These are phyloP conservation scores for Dascyllus trimaculatus DNA, from an alignment of 2,113 vertebrate genomes.

Conservation along the genomic window DNA sequence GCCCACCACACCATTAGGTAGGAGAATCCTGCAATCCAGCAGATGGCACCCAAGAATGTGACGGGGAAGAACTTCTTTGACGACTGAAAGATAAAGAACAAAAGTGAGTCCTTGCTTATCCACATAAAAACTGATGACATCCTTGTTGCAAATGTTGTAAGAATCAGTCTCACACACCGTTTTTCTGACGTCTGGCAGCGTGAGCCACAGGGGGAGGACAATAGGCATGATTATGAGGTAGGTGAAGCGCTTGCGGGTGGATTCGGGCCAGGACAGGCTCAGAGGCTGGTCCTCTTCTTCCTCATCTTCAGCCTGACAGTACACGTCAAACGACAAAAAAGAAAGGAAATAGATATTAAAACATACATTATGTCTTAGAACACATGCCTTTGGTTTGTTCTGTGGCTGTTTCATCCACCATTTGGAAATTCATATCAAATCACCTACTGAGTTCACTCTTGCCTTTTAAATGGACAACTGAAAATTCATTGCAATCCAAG, in stretches of 20 bases:
- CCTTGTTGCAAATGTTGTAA: background rate
- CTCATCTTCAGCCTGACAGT: constrained; percentile 84
- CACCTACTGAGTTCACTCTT: constrained; percentile 7
- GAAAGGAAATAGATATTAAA: background rate
- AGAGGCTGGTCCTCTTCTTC: constrained; percentile 92
- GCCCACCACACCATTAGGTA: constrained; percentile 99
- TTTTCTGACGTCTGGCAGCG: constrained; percentile 93
- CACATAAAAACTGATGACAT: background rate
- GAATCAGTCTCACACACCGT: constrained; percentile 64
- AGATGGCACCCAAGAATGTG: constrained; percentile 93
- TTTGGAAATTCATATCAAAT: constrained; percentile 13
- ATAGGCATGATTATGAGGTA: constrained; percentile 92
- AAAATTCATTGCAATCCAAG: constrained; percentile 21
- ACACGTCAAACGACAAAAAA: background rate
- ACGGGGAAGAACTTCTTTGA: constrained; percentile 92
- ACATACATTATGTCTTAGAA: background rate
- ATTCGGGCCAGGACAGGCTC: constrained; percentile 92
- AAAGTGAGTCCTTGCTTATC: too few species aligned
- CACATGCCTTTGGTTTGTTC: background rate
- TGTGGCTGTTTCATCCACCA: background rate
- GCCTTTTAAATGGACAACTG: constrained; percentile 5
- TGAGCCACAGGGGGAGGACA: constrained; percentile 91
- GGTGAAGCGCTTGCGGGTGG: constrained; percentile 88
- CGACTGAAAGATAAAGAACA: constrained; percentile 81
- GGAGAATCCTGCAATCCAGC: constrained; percentile 94